Base-by-base conservation (phyloP, 1,140 invertebrate species). In the Drosophila nasuta region DNA sequence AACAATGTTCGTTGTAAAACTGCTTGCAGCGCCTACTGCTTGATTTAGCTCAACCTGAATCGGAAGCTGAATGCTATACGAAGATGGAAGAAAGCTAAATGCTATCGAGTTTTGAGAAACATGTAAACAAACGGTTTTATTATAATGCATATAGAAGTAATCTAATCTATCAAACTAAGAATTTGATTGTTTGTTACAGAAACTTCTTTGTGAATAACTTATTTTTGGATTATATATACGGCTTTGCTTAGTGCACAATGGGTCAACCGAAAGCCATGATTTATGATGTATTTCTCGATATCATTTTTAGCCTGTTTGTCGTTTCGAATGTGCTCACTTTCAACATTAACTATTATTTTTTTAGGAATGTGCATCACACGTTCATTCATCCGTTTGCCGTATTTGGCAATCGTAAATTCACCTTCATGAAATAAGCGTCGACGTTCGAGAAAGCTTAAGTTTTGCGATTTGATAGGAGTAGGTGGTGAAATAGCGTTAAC, bases 371-470 rank as follows among this genome's bases (percentile, higher is more conserved):
- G 45, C 77, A 82, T 82, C 8, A 79, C 11, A 8, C 41, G 5
- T 0, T 82, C 76, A 38, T 58, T 74, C 57, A 82, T 66, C 25
- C 70, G 73, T 17, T 20, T 63, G 1, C 79, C 75, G 17, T 63
- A 20, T 4, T 30, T 88, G 10, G 79, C 62, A 7, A 87, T 82
- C n/a, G 83, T 80, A 59, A 46, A 87, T 49, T 88, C 82, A 4
- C 45, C 79, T 30, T 68, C 28, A 33, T 71, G 0, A 33, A 82
- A 79, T 2, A 25, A 11, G 10, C 46, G 25, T 0, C 81, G 56
- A 4, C 68, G 67, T 25, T 82, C 80, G 8, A 30, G 58, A 35
- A 82, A 82, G 8, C 20, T 64, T 1, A 59, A 0, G 13, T 38
- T 25, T 5, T 15, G 7, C 10, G 5, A 15, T 20, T 7, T 28